phyloP scores from a whole-genome alignment of 2,888 invertebrate genomes.

The Geophilus truncorum region DNA sequence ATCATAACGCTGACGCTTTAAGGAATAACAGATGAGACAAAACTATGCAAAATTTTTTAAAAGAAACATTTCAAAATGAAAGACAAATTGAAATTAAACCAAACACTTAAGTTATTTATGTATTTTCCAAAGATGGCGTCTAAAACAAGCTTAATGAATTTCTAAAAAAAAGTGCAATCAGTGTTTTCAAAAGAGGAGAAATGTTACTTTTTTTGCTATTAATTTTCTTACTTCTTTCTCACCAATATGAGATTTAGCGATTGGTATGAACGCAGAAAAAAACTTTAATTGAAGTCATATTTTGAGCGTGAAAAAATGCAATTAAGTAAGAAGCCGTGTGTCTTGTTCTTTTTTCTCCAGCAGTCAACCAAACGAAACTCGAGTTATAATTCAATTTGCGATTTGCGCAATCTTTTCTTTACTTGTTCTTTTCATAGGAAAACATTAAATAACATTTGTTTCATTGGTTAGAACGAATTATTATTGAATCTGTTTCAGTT shows the following conservation, averaged over 20 bases:
- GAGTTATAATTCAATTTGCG: background rate
- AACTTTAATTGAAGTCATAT: slow-evolving; percentile 6
- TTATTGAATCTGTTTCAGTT: too few species aligned
- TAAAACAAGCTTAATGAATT: background rate
- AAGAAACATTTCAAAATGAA: background rate
- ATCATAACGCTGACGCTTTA: too few species aligned
- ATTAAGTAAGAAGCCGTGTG: background rate
- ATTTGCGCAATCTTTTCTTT: background rate
- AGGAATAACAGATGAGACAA: too few species aligned
- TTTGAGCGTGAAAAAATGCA: background rate
- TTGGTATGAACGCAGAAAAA: background rate
- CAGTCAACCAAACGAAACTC: background rate
- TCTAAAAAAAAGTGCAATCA: background rate
- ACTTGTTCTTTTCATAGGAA: background rate
- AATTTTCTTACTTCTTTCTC: background rate
- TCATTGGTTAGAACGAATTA: too few species aligned
- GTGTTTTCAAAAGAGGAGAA: background rate
- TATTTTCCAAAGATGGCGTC: too few species aligned
- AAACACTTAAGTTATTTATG: too few species aligned
- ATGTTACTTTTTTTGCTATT: background rate
- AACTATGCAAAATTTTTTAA: too few species aligned
- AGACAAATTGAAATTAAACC: background rate
- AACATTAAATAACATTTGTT: too few species aligned
- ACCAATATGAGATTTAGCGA: background rate
- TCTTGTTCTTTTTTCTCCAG: background rate